Percentiles rank a stretch among this genome's conserved stretches.
phyloP scores from a whole-genome alignment of 2,888 invertebrate species.

The Didymodactylos carnosus region DNA sequence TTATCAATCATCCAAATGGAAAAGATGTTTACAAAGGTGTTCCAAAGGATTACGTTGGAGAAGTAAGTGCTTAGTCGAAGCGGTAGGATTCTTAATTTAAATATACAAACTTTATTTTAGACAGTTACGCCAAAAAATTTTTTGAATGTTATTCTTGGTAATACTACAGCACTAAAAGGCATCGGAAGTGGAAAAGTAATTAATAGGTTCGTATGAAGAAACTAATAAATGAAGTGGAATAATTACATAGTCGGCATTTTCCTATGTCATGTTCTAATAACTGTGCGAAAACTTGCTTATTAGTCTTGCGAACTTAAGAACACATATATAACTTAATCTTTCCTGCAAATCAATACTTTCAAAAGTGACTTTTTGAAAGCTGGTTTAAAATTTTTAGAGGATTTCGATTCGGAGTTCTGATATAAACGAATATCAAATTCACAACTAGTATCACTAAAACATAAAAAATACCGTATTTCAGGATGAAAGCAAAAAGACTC shows the following conservation, averaged over 20 bases:
- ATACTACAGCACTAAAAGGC: slow-evolving; percentile 31
- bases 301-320: neutral
- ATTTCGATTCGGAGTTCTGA: too few species aligned
- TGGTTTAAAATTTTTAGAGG: too few species aligned
- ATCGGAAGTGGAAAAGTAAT: slow-evolving; percentile 38
- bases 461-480: too few species aligned
- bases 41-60: slow-evolving; percentile 40
- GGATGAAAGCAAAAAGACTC: too few species aligned
- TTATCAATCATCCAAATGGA: slow-evolving; percentile 42
- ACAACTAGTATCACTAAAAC: too few species aligned
- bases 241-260: too few species aligned
- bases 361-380: too few species aligned
- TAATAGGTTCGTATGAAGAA: slow-evolving; percentile 23
- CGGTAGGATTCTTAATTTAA: neutral
- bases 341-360: too few species aligned
- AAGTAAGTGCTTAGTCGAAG: slow-evolving; percentile 26
- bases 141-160: slow-evolving; percentile 40
- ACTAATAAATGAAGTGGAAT: too few species aligned
- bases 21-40: slow-evolving; percentile 42
- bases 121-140: slow-evolving; percentile 41
- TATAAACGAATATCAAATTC: too few species aligned
- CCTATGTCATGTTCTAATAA: too few species aligned
- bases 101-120: slow-evolving; percentile 20
- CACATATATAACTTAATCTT: slow-evolving; percentile 6
- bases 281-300: too few species aligned